A percentile compares a stretch with the other conserved stretches of the same genome.
phyloP scores from a whole-genome alignment of 1,140 invertebrate genomes.

The Contarinia nasturtii region DNA sequence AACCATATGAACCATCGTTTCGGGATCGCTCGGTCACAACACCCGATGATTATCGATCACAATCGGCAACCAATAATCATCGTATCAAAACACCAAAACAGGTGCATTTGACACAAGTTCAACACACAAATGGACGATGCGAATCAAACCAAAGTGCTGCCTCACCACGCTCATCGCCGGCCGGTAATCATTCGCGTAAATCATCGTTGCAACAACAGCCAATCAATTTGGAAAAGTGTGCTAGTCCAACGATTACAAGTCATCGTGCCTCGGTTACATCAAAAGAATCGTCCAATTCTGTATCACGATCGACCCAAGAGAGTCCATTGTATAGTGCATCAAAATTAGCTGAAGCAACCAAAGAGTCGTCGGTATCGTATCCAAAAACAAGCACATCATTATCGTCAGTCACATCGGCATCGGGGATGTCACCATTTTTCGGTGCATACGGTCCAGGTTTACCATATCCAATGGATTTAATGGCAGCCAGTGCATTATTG shows the following conservation, averaged over 20 bases:
- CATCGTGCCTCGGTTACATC: slow-evolving; percentile 15
- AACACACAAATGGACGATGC: slow-evolving; percentile 11
- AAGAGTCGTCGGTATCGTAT: slow-evolving; percentile 21
- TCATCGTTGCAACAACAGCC: background rate
- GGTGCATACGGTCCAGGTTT: slow-evolving; percentile 32
- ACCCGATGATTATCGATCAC: slow-evolving; percentile 20
- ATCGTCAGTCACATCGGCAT: slow-evolving; percentile 31
- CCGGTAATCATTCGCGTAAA: background rate
- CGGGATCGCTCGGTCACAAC: slow-evolving; percentile 9
- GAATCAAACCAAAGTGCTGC: slow-evolving; percentile 24
- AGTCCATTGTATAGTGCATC: slow-evolving; percentile 2
- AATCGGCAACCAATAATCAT: slow-evolving; percentile 19
- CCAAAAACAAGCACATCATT: background rate
- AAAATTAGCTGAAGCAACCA: slow-evolving; percentile 12
- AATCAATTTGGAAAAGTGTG: slow-evolving; percentile 6
- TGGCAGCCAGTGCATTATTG: slow-evolving; percentile 46
- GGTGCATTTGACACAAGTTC: slow-evolving; percentile 1
- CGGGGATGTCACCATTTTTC: slow-evolving; percentile 31
- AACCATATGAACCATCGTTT: slow-evolving; percentile 47
- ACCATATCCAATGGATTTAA: slow-evolving; percentile 44
- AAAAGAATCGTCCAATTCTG: slow-evolving; percentile 15
- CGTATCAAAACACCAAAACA: slow-evolving; percentile 18
- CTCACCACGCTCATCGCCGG: slow-evolving; percentile 18
- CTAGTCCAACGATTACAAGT: slow-evolving; percentile 10
- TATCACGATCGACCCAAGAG: slow-evolving; percentile 2